phyloP scores from a whole-genome alignment of 2,888 invertebrate species.

The Anoplius nigerrimus region DNA sequence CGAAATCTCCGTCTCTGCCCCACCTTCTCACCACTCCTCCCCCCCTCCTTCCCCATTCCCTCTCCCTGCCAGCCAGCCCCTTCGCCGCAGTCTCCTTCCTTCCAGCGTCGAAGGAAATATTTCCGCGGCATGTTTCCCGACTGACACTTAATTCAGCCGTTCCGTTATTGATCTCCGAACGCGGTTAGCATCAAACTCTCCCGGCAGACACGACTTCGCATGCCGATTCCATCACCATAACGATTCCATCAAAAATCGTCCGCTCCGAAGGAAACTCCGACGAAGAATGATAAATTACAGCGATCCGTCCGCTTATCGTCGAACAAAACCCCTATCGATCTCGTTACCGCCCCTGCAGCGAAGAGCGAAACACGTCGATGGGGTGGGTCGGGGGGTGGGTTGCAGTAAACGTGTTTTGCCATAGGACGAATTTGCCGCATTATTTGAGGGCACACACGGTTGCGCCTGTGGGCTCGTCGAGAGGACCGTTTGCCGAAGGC shows the following conservation, averaged over 20 bases:
- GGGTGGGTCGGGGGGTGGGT: constrained; percentile 17
- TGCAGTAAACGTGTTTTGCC: constrained; percentile 52
- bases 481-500: neutral
- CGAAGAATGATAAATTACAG: constrained; percentile 36
- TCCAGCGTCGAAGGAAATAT: too few relatives aligned
- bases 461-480: neutral
- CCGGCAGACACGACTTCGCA: too few relatives aligned
- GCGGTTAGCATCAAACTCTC: constrained; percentile 15
- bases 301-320: constrained; percentile 49
- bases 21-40: too few relatives aligned
- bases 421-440: constrained; percentile 54
- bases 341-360: constrained; percentile 13
- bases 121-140: too few relatives aligned
- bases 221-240: too few relatives aligned
- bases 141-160: too few relatives aligned
- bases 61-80: too few relatives aligned
- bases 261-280: neutral
- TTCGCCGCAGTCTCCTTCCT: too few relatives aligned
- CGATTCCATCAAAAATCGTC: too few relatives aligned
- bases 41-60: too few relatives aligned
- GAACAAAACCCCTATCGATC: constrained; percentile 59
- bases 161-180: too few relatives aligned
- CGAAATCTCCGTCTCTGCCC: too few relatives aligned
- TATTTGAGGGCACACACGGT: constrained; percentile 32
- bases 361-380: constrained; percentile 47